Base-by-base conservation (phyloP, 2,113 vertebrate species). In the Lamprologus ornatipinnis region DNA sequence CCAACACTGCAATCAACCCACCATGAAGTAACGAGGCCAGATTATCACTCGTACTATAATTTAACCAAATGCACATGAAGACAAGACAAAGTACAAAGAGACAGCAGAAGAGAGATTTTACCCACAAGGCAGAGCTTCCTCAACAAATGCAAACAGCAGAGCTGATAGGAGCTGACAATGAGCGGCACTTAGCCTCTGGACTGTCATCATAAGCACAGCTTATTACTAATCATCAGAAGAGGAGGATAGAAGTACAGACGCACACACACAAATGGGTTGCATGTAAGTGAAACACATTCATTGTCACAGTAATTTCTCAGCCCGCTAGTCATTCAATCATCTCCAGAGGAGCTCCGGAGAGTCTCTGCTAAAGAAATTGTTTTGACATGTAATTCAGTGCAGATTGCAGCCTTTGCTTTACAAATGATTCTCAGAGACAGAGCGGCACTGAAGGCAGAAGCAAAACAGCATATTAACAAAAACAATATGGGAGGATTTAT, bases 221-320 rank as follows among this genome's bases (percentile, higher is more conserved):
- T 45, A 81, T 85, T 85, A 83, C 85, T 85, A 35, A 85, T 85
- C 78, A 81, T 88, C 84, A 87, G 42, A 63, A n/a, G 68, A 80
- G 65, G 47, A 85, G 40, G 73, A 85, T 15, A 82, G 23, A 19
- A 40, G 63, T 10, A 49, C 6, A 26, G 51, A 65, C 35, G 12
- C 65, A 23, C 57, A 63, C 63, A 21, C 58, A 60, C 21, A 58
- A 53, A 55, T 60, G 26, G 40, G 63, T 70, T 45, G 40, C 9
- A 19, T 33, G 35, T 47, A 75, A 83, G 31, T 0, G 42, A 79
- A 60, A 75, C 54, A 40, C 60, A 49, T 49, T 78, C 28, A 55
- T 54, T 70, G 57, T 49, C 81, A 55, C 12, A 23, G 53, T 70
- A 33, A 80, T 87, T 70, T 85, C 53, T 5, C 81, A 81, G 54